phyloP scores from a whole-genome alignment of 2,888 invertebrate genomes.

The Crocallis elinguaria region DNA sequence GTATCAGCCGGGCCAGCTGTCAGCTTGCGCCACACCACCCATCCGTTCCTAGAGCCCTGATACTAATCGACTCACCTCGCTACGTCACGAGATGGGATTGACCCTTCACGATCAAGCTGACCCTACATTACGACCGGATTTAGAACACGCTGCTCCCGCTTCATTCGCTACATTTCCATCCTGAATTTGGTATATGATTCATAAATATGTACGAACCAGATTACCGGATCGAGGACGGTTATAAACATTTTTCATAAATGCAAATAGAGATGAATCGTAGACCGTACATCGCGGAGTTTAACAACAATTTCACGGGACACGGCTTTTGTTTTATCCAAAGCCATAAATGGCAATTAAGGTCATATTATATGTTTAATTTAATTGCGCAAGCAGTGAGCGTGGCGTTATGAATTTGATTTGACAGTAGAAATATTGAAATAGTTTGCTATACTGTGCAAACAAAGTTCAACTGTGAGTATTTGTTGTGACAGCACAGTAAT shows the following conservation, averaged over 20 bases:
- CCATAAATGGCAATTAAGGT: slow-evolving; percentile 32
- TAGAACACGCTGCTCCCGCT: background rate
- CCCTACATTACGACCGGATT: slow-evolving; percentile 7
- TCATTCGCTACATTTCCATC: background rate
- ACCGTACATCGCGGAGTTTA: slow-evolving; percentile 29
- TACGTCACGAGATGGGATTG: slow-evolving; percentile 11
- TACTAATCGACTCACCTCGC: slow-evolving; percentile 24
- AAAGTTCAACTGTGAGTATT: slow-evolving; percentile 7
- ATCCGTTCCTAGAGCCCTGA: background rate
- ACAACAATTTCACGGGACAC: slow-evolving; percentile 27
- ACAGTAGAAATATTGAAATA: slow-evolving; percentile 10
- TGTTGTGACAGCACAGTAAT: background rate
- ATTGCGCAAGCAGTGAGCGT: background rate
- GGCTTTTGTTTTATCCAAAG: slow-evolving; percentile 34
- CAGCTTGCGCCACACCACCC: slow-evolving; percentile 1
- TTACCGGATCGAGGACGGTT: slow-evolving; percentile 23
- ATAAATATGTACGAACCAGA: slow-evolving; percentile 29
- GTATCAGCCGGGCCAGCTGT: slow-evolving; percentile 12
- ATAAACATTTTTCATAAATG: slow-evolving; percentile 33
- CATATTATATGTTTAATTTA: slow-evolving; percentile 28
- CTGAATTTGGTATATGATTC: slow-evolving; percentile 4
- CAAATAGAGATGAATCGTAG: slow-evolving; percentile 35
- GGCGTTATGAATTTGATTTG: slow-evolving; percentile 25
- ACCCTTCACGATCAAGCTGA: slow-evolving; percentile 15
- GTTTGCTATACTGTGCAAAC: slow-evolving; percentile 2